A percentile compares a stretch with the other conserved stretches of the same genome.
Evolutionary conservation across 1,140 invertebrate species (phyloP).

Genomic region (Lordiphosa collinella): DNA sequence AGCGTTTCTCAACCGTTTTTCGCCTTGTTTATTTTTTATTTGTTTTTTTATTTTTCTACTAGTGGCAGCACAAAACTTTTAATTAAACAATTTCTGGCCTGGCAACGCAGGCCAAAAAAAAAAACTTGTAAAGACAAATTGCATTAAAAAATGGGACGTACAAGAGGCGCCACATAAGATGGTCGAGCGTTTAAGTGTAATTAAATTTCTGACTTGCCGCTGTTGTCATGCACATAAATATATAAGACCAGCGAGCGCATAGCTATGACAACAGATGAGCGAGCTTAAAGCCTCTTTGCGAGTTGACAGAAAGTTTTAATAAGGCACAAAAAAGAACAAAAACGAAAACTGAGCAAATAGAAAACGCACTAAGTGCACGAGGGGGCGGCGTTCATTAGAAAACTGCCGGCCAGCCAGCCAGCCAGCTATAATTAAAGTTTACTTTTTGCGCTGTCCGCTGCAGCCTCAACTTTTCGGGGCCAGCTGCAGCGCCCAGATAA

Average conservation of each 20-base stretch:
- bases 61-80: constrained; percentile 59
- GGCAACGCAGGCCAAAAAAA: constrained; percentile 39
- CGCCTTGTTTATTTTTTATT: constrained; percentile 14
- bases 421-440: constrained; percentile 75
- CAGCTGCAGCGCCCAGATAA: constrained; percentile 56
- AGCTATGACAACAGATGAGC: constrained; percentile 59
- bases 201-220: constrained; percentile 62
- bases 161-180: constrained; percentile 52
- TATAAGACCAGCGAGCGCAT: constrained; percentile 9
- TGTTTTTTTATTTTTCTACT: constrained; percentile 1
- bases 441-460: constrained; percentile 67
- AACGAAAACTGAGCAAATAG: constrained; percentile 24
- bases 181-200: constrained; percentile 70
- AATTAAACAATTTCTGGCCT: constrained; percentile 73
- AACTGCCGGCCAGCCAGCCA: constrained; percentile 60
- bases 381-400: constrained; percentile 58
- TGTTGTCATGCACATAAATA: constrained; percentile 59
- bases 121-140: constrained; percentile 69
- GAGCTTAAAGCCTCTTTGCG: constrained; percentile 56
- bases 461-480: constrained; percentile 50
- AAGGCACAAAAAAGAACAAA: constrained; percentile 44
- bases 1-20: constrained; percentile 26
- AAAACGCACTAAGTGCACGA: constrained; percentile 18
- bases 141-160: constrained; percentile 21
- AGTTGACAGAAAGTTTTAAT: constrained; percentile 77